These are phyloP conservation scores for Beris chalybata DNA, from an alignment of 2,888 invertebrate species.

Conservation along the genomic window DNA sequence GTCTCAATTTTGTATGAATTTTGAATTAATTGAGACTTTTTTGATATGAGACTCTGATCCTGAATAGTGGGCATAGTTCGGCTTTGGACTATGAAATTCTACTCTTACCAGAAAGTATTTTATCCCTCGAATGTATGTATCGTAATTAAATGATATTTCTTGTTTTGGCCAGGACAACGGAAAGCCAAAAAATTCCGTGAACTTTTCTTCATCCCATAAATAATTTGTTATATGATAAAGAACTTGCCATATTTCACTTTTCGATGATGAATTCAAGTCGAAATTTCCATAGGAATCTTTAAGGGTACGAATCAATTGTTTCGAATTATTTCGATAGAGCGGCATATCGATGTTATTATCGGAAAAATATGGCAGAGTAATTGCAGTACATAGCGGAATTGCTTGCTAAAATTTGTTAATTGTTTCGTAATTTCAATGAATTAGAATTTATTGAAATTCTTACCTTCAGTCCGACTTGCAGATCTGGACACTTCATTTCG, in stretches of 20 bases:
- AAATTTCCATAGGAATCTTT: not conserved
- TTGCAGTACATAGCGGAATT: conserved; percentile 8
- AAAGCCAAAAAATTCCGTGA: conserved; percentile 18
- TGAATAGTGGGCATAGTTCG: too few relatives aligned
- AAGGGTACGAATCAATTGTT: conserved; percentile 13
- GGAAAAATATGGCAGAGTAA: conserved; percentile 3
- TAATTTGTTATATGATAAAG: conserved; percentile 14
- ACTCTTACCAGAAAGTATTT: conserved; percentile 14
- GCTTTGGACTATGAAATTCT: not conserved
- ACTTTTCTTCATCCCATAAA: conserved; percentile 23
- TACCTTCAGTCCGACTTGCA: conserved; percentile 16
- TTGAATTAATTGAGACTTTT: too few relatives aligned
- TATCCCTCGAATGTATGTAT: not conserved
- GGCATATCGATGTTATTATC: not conserved
- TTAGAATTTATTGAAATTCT: not conserved
- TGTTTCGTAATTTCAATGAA: not conserved
- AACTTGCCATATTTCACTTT: conserved; percentile 10
- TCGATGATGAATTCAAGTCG: not conserved
- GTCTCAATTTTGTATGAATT: too few relatives aligned
- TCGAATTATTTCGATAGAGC: not conserved
- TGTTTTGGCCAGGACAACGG: conserved; percentile 8
- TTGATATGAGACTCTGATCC: too few relatives aligned
- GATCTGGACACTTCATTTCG: too few relatives aligned
- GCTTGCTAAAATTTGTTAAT: conserved; percentile 8
- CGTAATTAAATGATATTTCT: not conserved